Percentiles rank a stretch among this genome's conserved stretches.
Evolutionary conservation across 1,140 invertebrate species (phyloP).

Genomic region (Drosophila ironensis): DNA sequence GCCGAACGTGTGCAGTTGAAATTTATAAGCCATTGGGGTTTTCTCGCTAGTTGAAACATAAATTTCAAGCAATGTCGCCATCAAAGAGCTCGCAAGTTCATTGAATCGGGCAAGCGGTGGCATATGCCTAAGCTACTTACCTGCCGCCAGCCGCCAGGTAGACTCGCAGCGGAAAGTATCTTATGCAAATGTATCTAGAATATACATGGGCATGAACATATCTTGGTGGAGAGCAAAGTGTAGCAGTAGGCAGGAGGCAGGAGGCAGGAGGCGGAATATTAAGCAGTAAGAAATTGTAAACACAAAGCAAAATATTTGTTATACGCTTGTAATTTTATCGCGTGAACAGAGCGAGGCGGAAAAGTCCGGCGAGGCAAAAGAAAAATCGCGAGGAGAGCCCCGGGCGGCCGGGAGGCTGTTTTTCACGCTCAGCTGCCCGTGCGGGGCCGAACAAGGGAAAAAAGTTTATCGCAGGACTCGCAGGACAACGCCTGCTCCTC

Average conservation of each 20-base stretch:
- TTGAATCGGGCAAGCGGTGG: conserved; percentile 48
- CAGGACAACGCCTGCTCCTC: conserved; percentile 38
- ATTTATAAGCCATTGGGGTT: conserved; percentile 32
- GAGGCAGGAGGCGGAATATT: not conserved
- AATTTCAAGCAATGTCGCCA: conserved; percentile 18
- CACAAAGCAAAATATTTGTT: conserved; percentile 78
- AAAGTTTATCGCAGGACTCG: conserved; percentile 65
- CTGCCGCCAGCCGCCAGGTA: conserved; percentile 6
- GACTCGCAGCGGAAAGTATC: conserved; percentile 51
- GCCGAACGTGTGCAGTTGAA: conserved; percentile 34
- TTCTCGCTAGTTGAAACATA: conserved; percentile 39
- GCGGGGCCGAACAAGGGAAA: conserved; percentile 22
- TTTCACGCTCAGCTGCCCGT: conserved; percentile 63
- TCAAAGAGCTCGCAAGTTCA: conserved; percentile 38
- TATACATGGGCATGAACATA: too few relatives aligned
- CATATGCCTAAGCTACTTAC: conserved; percentile 64
- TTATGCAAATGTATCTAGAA: conserved; percentile 62
- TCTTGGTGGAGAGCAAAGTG: conserved; percentile 2
- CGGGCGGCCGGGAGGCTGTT: conserved; percentile 30
- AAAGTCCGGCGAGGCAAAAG: conserved; percentile 5
- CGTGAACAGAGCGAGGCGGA: conserved; percentile 23
- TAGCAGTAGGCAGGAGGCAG: conserved; percentile 6
- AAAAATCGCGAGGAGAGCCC: conserved; percentile 35
- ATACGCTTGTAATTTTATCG: conserved; percentile 74
- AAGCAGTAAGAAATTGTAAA: conserved; percentile 54